Percentiles rank a stretch among this genome's conserved stretches.
These are phyloP conservation scores for Umimayanthus kanabou DNA, from an alignment of 92 coral and sea anemone genomes.

Conservation along the genomic window DNA sequence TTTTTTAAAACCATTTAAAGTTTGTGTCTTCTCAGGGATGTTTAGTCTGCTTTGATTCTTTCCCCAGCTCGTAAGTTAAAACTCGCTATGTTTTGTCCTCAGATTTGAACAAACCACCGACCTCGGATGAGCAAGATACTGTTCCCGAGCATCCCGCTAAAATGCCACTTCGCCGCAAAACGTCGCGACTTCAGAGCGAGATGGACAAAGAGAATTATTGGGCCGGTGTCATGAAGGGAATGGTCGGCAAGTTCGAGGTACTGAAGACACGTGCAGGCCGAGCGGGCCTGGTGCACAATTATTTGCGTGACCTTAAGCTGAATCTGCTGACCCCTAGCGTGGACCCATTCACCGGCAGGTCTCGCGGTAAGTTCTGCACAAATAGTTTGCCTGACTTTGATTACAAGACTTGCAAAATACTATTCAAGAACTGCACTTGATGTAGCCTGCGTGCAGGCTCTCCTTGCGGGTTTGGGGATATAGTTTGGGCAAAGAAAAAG, in stretches of 20 bases:
- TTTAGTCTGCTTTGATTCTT: too few relatives aligned
- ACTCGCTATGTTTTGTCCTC: background rate
- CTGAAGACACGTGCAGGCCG: constrained; percentile 69
- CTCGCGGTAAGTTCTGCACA: too few relatives aligned
- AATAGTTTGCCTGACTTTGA: too few relatives aligned
- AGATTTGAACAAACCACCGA: background rate
- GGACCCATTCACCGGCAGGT: too few relatives aligned
- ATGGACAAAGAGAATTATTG: constrained; percentile 21
- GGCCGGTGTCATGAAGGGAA: constrained; percentile 10
- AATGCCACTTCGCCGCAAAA: background rate
- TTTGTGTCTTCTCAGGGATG: background rate
- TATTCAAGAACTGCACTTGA: too few relatives aligned
- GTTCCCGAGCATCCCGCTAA: background rate
- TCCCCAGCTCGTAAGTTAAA: background rate
- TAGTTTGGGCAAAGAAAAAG: too few relatives aligned
- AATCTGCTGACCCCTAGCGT: background rate
- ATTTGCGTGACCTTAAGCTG: constrained; percentile 62
- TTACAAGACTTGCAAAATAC: too few relatives aligned
- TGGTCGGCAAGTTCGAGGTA: constrained; percentile 50
- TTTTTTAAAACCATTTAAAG: too few relatives aligned
- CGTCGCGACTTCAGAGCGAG: constrained; percentile 24
- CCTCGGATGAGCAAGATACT: background rate
- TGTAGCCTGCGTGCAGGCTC: too few relatives aligned
- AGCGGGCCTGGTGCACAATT: constrained; percentile 75
- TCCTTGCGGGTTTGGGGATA: too few relatives aligned